Conservation (phyloP, 2,888 invertebrate genomes). For the Phytoseiulus persimilis region DNA sequence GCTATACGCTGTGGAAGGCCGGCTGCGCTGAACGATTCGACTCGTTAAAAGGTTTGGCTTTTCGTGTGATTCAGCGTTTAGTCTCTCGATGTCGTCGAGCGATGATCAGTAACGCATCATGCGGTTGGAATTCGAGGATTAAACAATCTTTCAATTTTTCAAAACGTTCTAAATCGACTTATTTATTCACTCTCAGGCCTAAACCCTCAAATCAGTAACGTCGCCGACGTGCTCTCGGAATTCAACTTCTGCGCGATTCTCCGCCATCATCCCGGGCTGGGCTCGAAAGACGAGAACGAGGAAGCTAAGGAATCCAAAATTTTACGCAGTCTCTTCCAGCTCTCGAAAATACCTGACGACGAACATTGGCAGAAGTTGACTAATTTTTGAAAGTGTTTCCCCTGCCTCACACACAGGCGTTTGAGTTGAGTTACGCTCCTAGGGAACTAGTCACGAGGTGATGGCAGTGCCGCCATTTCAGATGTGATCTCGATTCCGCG, state of each 20-base stretch:
- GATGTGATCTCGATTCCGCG: too few species aligned
- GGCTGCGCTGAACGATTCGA: slow-evolving; percentile 34
- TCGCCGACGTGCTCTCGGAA: slow-evolving; percentile 31
- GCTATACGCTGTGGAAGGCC: slow-evolving; percentile 8
- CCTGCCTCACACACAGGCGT: too few species aligned
- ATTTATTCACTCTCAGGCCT: background rate
- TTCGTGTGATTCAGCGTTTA: background rate
- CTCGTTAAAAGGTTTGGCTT: slow-evolving; percentile 7
- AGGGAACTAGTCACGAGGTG: too few species aligned
- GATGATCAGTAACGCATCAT: background rate
- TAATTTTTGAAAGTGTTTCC: background rate
- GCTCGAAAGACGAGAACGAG: slow-evolving; percentile 1
- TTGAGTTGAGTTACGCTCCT: too few species aligned
- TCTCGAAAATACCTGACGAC: slow-evolving; percentile 9
- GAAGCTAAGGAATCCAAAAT: background rate
- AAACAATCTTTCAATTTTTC: too few species aligned
- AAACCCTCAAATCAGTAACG: slow-evolving; percentile 30
- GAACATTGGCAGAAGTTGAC: slow-evolving; percentile 32
- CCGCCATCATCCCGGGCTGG: background rate
- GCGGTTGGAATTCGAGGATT: too few species aligned
- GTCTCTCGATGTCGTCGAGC: too few species aligned
- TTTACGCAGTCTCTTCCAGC: slow-evolving; percentile 27
- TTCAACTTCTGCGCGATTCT: slow-evolving; percentile 17
- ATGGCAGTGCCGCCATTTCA: too few species aligned
- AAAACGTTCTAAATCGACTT: too few species aligned